Evolutionary conservation across 1,140 invertebrate genomes (phyloP).

Genomic region (Rhagoletis pomonella): DNA sequence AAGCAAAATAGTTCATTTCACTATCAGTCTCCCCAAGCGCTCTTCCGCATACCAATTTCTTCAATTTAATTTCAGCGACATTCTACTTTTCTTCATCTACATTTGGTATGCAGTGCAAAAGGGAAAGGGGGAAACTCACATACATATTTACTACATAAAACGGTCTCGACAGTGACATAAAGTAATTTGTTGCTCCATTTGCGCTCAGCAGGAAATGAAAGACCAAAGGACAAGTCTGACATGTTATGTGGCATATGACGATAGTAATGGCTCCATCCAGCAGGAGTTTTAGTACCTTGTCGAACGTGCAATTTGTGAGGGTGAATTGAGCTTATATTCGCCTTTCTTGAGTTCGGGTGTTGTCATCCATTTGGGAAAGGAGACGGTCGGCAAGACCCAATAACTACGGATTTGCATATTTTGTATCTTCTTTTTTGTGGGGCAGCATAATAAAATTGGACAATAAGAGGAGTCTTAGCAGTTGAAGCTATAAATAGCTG

Average conservation of each 20-base stretch:
- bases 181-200: constrained; percentile 43
- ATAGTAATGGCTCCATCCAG: background rate
- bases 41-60: background rate
- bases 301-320: background rate
- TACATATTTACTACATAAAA: background rate
- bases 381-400: too few species aligned
- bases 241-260: constrained; percentile 35
- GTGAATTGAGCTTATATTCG: background rate
- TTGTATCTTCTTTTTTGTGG: too few species aligned
- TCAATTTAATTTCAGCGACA: background rate
- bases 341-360: background rate
- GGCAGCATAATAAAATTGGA: too few species aligned
- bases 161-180: background rate
- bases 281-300: background rate
- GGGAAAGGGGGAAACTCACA: background rate
- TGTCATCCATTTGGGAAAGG: background rate
- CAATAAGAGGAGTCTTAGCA: too few species aligned
- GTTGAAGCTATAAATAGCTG: too few species aligned
- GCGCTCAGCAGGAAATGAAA: constrained; percentile 13
- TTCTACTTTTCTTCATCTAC: too few species aligned
- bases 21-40: background rate
- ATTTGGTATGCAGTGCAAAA: background rate
- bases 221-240: constrained; percentile 21
- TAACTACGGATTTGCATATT: too few species aligned
- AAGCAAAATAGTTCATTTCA: too few species aligned